Base-by-base conservation (phyloP, 2,797 vertebrate species). In the Premnoplex brunnescens region DNA sequence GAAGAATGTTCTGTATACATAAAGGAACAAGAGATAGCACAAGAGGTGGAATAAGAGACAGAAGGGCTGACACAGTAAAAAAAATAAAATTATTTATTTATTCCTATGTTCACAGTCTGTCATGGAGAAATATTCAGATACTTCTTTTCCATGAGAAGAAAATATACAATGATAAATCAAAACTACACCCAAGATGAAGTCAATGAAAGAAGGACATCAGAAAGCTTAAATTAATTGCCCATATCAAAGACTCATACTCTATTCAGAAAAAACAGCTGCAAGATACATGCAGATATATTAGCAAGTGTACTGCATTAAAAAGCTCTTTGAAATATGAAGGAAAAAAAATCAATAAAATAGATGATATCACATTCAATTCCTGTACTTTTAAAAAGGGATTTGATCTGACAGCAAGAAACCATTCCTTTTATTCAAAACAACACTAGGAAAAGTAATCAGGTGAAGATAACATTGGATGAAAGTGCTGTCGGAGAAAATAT, bases 401-500 rank as follows among this genome's bases (percentile, higher is more conserved):
- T 91, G 63, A 74, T 90, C 52, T 88, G 89, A 87, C 85, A 91
- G 75, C 18, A 91, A 95, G 68, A 88, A 91, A 64, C 14, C 32
- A 48, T 92, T 87, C 75, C 46, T 95, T 93, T 95, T 90, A 93
- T 82, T 92, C 76, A 91, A 76, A 89, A 82, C 32, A 92, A 86
- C 63, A 54, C 41, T 90, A 72, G 37, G 52, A 87, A 71, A 85
- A 92, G 49, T 88, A 95, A 87, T 94, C 77, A 93, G 75, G 73
- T 95, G 95, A 95, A 95, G 91, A 96, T 94, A 95, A 94, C 91
- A 64, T 64, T 85, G 74, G 80, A 93, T 96, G 91, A 95, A 95
- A 96, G 83, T 79, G 83, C 91, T 93, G 93, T 95, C 77, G 0
- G 71, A 91, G 89, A 97, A 95, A 94, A 96, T 96, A 93, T 54